Base-by-base conservation (phyloP, 2,797 vertebrate species). In the Ctenochaetus hawaiiensis region DNA sequence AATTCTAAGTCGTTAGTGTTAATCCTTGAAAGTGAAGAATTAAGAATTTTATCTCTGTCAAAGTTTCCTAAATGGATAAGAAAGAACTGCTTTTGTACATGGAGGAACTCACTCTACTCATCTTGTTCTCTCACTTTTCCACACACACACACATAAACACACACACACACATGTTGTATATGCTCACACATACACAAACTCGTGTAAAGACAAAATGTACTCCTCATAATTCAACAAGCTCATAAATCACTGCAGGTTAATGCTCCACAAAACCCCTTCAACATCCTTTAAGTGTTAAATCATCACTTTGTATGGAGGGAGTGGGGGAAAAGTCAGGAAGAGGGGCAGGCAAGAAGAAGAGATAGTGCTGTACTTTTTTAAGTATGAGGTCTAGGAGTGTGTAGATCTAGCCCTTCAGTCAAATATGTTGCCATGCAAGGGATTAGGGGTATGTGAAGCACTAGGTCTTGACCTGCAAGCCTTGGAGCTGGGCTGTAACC, bases 381-480 rank as follows among this genome's bases (percentile, higher is more conserved):
- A 84, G 83, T 84, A 75, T 72, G 71, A 85, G 75, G 74, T 67
- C 87, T 91, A 47, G 80, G 86, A 88, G 87, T 89, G 86, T 79
- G 81, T 77, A 84, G 77, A 85, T 87, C 69, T 22, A 84, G 89
- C 88, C 89, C 86, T 92, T 94, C 89, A 93, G 92, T 92, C 90
- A 94, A 94, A 92, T 93, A 95, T 95, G 94, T 86, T 94, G 93
- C 92, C 94, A 92, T 95, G 96, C 93, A 89, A 90, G 94, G 93
- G 94, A 96, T 95, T 96, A 95, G 92, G 80, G 89, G 84, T 91
- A 93, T 96, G 94, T 95, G 95, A 95, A 94, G 93, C 92, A 91
- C 94, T 91, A 92, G 96, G 96, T 96, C 96, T 95, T 97, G 97
- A 98, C 97, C 97, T 92, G 88, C 63, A 91, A 94, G 93, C 91